Conservation (phyloP, 2,797 vertebrate genomes). For the Melanotaenia boesemani region DNA sequence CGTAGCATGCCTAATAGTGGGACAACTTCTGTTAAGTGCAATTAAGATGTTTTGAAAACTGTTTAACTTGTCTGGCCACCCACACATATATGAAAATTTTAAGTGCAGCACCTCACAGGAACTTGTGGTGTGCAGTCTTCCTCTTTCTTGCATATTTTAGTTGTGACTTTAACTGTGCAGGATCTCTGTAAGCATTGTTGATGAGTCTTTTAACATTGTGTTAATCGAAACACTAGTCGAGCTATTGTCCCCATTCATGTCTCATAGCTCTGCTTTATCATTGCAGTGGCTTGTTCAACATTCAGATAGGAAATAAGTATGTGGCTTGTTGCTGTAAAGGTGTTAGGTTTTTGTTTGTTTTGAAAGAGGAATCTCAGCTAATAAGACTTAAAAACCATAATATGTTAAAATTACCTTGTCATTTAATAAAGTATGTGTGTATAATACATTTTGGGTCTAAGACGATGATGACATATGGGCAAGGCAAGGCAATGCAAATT, state of each 20-base stretch:
- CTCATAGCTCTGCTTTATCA: conserved; percentile 22
- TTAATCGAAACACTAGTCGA: conserved; percentile 55
- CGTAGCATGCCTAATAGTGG: conserved; percentile 32
- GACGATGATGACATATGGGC: not conserved
- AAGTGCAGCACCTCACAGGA: not conserved
- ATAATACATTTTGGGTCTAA: not conserved
- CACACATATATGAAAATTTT: conserved; percentile 1
- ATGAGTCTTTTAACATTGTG: conserved; percentile 44
- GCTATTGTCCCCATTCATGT: conserved; percentile 11
- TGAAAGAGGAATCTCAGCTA: not conserved
- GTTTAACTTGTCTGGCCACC: conserved; percentile 21
- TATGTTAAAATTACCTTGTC: not conserved
- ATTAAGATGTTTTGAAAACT: conserved; percentile 60
- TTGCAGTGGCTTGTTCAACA: not conserved
- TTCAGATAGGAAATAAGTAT: not conserved
- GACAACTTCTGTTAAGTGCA: conserved; percentile 39
- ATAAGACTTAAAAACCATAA: no score
- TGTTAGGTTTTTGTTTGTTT: not conserved
- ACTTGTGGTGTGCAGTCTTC: conserved; percentile 10
- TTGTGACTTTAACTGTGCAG: conserved; percentile 12
- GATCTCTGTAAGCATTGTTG: conserved; percentile 39
- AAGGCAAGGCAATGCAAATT: no score
- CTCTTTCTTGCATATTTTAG: conserved; percentile 14
- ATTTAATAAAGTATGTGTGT: not conserved
- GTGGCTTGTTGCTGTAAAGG: not conserved